Evolutionary conservation across 2,797 vertebrate genomes (phyloP).

Genomic region (Sebastes baramenuke): DNA sequence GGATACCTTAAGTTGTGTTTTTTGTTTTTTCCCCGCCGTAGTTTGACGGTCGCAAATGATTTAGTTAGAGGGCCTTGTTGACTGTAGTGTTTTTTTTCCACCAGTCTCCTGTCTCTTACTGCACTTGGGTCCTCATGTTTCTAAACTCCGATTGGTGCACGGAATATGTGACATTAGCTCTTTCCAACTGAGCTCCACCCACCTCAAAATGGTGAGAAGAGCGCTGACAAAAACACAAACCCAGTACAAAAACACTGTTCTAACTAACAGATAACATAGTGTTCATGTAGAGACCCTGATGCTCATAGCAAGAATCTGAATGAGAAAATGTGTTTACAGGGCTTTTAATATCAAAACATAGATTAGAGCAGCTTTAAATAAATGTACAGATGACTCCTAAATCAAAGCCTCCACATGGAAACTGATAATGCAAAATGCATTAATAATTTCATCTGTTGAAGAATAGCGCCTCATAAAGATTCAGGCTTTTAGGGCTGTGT

Average conservation of each 20-base stretch:
- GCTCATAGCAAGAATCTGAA: background rate
- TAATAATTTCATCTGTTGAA: background rate
- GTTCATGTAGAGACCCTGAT: background rate
- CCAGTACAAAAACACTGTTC: background rate
- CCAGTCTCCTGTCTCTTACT: background rate
- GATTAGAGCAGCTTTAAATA: conserved; percentile 10
- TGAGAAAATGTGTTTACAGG: background rate
- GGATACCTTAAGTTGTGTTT: background rate
- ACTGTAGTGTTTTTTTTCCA: background rate
- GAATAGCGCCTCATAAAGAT: background rate
- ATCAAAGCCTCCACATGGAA: background rate
- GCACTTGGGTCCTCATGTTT: background rate
- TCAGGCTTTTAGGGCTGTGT: background rate
- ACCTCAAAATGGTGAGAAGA: background rate
- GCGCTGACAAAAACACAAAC: background rate
- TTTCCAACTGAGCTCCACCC: background rate
- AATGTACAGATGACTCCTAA: background rate
- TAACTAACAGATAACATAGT: background rate
- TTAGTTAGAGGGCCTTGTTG: background rate
- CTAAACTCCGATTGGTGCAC: background rate
- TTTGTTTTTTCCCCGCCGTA: background rate
- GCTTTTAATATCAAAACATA: background rate
- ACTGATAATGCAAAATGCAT: background rate
- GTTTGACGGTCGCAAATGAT: background rate
- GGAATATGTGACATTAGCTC: background rate